These are phyloP conservation scores for Cyanoramphus novaezelandiae DNA, from an alignment of 2,113 vertebrate species.

Conservation along the genomic window DNA sequence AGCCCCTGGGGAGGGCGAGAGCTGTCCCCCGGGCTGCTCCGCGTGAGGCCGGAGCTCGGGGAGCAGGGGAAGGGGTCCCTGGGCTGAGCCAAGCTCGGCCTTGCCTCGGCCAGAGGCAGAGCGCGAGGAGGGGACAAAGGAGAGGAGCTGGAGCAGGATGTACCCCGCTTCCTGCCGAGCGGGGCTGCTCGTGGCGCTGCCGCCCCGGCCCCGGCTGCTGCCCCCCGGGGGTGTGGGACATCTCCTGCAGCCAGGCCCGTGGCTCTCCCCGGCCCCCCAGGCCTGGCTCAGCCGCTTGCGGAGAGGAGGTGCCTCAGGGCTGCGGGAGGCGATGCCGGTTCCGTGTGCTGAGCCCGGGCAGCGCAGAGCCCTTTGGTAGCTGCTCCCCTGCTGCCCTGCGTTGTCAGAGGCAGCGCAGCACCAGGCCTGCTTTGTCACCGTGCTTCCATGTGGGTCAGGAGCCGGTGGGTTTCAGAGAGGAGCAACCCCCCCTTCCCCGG, in stretches of 20 bases:
- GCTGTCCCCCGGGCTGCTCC: background rate
- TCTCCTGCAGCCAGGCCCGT: background rate
- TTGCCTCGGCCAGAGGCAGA: background rate
- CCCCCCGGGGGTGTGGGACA: background rate
- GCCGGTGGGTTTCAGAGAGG: background rate
- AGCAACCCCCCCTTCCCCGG: background rate
- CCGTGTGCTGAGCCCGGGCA: background rate
- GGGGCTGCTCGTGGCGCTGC: background rate
- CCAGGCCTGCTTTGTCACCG: background rate
- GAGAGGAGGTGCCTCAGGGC: background rate
- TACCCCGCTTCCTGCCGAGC: accelerated
- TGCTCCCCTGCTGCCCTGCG: background rate
- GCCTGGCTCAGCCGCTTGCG: background rate
- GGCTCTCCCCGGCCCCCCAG: background rate
- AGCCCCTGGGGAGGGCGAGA: background rate
- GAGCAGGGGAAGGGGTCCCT: background rate
- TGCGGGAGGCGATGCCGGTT: background rate
- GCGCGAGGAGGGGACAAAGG: background rate
- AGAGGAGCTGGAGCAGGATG: background rate
- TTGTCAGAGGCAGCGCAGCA: background rate
- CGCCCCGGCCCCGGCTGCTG: accelerated
- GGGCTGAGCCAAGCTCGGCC: accelerated
- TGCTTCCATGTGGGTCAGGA: background rate
- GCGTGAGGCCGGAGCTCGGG: background rate
- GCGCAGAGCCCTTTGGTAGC: background rate